These are phyloP conservation scores for Mesoclemmys tuberculata DNA, from an alignment of 2,113 vertebrate genomes.

Conservation along the genomic window DNA sequence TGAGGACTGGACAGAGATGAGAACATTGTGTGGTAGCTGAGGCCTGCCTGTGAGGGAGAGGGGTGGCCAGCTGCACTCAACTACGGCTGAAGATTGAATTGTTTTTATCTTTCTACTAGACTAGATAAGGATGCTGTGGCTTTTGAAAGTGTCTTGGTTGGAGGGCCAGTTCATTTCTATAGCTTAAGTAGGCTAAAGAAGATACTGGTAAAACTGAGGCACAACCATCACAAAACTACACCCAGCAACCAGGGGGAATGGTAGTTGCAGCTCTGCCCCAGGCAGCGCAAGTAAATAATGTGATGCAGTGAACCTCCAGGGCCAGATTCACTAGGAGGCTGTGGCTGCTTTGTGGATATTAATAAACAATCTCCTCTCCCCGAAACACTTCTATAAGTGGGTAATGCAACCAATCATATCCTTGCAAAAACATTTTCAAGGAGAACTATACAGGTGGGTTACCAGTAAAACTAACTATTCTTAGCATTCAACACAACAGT, in stretches of 20 bases:
- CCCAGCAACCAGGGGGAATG: too few relatives aligned
- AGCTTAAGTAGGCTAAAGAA: too few relatives aligned
- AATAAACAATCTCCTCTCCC: background rate
- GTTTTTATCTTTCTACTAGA: too few relatives aligned
- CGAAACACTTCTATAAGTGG: background rate
- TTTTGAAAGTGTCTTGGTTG: too few relatives aligned
- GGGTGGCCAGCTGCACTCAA: background rate
- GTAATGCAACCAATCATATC: background rate
- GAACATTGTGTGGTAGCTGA: background rate
- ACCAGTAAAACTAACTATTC: background rate
- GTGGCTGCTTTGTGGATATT: background rate
- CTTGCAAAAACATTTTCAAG: background rate
- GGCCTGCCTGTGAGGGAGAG: background rate
- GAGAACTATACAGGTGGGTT: background rate
- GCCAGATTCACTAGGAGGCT: background rate
- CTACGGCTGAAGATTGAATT: too few relatives aligned
- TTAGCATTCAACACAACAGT: background rate
- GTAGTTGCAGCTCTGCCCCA: too few relatives aligned
- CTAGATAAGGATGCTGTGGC: too few relatives aligned
- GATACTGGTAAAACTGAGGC: too few relatives aligned
- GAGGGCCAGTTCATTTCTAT: too few relatives aligned
- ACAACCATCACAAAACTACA: too few relatives aligned
- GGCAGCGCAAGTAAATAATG: background rate
- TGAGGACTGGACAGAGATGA: background rate
- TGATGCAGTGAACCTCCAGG: background rate